These are phyloP conservation scores for Blera fallax DNA, from an alignment of 2,888 invertebrate species.

Conservation along the genomic window DNA sequence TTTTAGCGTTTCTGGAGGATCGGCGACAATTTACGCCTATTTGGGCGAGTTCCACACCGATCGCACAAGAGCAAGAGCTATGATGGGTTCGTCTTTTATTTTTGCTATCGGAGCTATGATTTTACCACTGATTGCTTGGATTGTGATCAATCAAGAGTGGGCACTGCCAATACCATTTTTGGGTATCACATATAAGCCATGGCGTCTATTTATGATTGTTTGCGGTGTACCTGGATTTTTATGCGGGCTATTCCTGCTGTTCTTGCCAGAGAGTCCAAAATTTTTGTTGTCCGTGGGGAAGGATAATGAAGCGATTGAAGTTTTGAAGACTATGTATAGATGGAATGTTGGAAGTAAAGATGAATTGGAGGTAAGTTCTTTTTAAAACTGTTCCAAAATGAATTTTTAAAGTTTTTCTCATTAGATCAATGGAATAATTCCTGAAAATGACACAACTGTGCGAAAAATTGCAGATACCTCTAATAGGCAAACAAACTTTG, in stretches of 20 bases:
- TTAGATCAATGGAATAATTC: slow-evolving; percentile 74
- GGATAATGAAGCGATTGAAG: slow-evolving; percentile 75
- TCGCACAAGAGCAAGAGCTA: slow-evolving; percentile 81
- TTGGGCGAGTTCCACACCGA: slow-evolving; percentile 83
- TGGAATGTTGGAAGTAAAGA: slow-evolving; percentile 75
- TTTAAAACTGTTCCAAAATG: not conserved
- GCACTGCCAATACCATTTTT: slow-evolving; percentile 75
- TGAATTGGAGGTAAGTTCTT: slow-evolving; percentile 68
- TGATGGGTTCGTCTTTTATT: slow-evolving; percentile 78
- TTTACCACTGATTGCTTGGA: slow-evolving; percentile 77
- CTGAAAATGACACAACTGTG: slow-evolving; percentile 70
- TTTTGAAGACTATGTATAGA: slow-evolving; percentile 75
- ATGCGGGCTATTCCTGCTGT: slow-evolving; percentile 75
- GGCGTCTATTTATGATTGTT: slow-evolving; percentile 78
- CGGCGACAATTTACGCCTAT: slow-evolving; percentile 83
- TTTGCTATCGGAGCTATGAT: slow-evolving; percentile 78
- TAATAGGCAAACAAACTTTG: slow-evolving; percentile 69
- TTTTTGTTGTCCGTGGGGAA: slow-evolving; percentile 76
- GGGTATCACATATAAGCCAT: slow-evolving; percentile 77
- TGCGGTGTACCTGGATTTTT: slow-evolving; percentile 78
- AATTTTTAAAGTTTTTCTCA: not conserved
- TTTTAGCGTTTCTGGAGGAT: slow-evolving; percentile 81
- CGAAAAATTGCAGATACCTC: slow-evolving; percentile 5
- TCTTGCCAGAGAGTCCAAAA: slow-evolving; percentile 80
- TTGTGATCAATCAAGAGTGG: slow-evolving; percentile 78